phyloP scores from a whole-genome alignment of 2,113 vertebrate genomes.

The Gymnarchus niloticus region DNA sequence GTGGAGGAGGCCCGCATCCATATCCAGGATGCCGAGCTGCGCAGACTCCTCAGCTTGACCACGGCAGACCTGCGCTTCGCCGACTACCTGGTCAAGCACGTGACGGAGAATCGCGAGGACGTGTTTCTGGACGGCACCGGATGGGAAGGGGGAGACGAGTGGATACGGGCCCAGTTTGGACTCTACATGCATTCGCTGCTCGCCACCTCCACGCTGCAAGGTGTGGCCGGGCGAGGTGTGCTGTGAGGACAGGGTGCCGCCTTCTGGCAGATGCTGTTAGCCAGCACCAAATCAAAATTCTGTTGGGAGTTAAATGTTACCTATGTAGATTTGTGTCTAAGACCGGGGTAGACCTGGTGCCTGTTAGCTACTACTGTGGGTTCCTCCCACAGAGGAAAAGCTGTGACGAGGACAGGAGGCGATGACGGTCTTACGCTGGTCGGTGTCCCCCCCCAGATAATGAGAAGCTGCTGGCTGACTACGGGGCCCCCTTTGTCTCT shows the following conservation, averaged over 20 bases:
- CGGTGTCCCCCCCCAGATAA: constrained; percentile 66
- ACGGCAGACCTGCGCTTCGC: constrained; percentile 92
- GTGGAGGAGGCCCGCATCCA: constrained; percentile 84
- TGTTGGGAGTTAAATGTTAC: no score
- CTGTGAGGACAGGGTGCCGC: no score
- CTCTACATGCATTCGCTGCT: constrained; percentile 85
- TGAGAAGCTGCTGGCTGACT: constrained; percentile 84
- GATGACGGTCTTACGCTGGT: not conserved
- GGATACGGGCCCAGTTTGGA: constrained; percentile 93
- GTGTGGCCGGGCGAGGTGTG: constrained; percentile 51
- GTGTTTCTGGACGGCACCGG: constrained; percentile 95
- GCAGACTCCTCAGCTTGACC: constrained; percentile 77
- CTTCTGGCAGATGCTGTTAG: no score
- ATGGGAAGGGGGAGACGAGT: constrained; percentile 98
- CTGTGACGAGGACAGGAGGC: not conserved
- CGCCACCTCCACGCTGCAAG: constrained; percentile 77
- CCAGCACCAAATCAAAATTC: no score
- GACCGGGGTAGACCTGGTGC: no score
- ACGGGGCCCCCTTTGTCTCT: constrained; percentile 72
- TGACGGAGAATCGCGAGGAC: constrained; percentile 89
- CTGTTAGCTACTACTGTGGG: no score
- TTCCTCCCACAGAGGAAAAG: not conserved
- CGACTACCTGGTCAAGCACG: constrained; percentile 88
- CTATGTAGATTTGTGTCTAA: no score
- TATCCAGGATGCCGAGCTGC: constrained; percentile 86